A percentile compares a stretch with the other conserved stretches of the same genome.
These are phyloP conservation scores for Microcebus tavaratra DNA, from an alignment of 2,113 vertebrate species.

Conservation along the genomic window DNA sequence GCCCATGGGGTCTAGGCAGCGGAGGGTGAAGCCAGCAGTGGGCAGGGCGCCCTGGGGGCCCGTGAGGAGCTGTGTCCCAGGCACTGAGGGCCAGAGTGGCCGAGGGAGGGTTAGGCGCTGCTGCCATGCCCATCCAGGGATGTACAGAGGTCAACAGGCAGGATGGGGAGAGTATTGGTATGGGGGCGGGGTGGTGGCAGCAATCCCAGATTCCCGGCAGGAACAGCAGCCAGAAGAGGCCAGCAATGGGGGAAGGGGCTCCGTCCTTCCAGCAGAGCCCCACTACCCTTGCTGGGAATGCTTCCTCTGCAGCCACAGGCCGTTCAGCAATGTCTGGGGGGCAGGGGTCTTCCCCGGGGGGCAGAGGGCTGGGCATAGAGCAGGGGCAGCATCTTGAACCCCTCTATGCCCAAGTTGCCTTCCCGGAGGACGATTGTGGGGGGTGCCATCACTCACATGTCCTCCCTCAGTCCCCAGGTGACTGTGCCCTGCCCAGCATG, in stretches of 20 bases:
- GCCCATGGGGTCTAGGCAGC: neutral
- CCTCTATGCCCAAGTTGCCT: neutral
- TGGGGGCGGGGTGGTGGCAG: too few relatives aligned
- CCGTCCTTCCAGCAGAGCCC: accelerated
- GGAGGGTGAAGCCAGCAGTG: neutral
- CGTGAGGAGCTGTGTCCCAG: neutral
- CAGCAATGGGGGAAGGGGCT: neutral
- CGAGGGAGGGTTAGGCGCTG: neutral
- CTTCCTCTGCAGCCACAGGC: neutral
- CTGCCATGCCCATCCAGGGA: too few relatives aligned
- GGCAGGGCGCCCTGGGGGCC: neutral
- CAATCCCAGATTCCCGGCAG: neutral
- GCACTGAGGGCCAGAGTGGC: too few relatives aligned
- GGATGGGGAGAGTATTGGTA: too few relatives aligned
- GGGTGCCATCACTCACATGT: neutral
- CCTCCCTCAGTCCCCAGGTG: constrained; percentile 19
- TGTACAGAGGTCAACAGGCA: neutral
- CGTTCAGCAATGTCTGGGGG: neutral
- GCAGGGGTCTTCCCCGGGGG: neutral
- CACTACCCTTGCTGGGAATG: neutral
- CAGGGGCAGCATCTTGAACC: neutral
- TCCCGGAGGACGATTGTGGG: neutral
- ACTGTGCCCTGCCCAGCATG: neutral
- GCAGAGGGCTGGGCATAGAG: neutral
- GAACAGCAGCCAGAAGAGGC: neutral